Evolutionary conservation across 2,888 invertebrate species (phyloP).

Genomic region (Junonia oenone): DNA sequence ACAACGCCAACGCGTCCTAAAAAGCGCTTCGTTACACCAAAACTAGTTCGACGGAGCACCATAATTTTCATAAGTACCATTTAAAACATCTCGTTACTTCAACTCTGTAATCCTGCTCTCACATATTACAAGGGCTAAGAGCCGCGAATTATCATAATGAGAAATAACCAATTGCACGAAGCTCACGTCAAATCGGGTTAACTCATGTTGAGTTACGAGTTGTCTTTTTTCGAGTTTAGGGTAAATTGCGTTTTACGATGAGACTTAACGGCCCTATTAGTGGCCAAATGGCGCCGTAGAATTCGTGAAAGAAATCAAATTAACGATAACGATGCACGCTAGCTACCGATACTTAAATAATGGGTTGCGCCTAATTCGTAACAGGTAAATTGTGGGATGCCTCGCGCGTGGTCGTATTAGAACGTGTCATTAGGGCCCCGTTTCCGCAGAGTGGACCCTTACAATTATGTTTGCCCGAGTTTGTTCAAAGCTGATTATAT

Average conservation of each 20-base stretch:
- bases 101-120: conserved; percentile 29
- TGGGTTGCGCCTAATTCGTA: conserved; percentile 73
- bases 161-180: conserved; percentile 70
- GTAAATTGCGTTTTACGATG: conserved; percentile 61
- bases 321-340: conserved; percentile 72
- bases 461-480: conserved; percentile 63
- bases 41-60: conserved; percentile 30
- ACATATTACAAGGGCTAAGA: conserved; percentile 43
- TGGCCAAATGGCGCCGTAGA: conserved; percentile 62
- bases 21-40: conserved; percentile 19
- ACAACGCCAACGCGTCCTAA: conserved; percentile 28
- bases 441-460: conserved; percentile 24
- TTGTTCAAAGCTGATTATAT: conserved; percentile 60
- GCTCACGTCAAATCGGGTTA: conserved; percentile 64
- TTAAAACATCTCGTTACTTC: conserved; percentile 23
- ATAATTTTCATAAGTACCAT: conserved; percentile 43
- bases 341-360: conserved; percentile 70
- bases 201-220: conserved; percentile 54
- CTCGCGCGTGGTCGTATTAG: conserved; percentile 56
- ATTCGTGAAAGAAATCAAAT: conserved; percentile 72
- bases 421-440: conserved; percentile 51
- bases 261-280: conserved; percentile 55
- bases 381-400: conserved; percentile 69
- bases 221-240: conserved; percentile 50
- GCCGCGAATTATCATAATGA: conserved; percentile 67